Base-by-base conservation (phyloP, 2,888 invertebrate species). In the Ceraclea dissimilis region DNA sequence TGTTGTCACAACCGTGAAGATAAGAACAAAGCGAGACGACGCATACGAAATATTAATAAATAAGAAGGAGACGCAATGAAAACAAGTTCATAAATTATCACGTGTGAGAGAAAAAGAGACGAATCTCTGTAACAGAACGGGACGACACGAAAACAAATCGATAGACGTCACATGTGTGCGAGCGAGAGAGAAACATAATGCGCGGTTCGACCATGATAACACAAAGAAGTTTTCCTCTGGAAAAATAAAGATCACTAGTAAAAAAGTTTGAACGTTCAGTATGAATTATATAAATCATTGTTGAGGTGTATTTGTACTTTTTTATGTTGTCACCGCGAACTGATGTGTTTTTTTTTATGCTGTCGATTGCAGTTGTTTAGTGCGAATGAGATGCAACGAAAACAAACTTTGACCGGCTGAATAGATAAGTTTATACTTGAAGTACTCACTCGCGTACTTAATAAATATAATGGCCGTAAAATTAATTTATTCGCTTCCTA, bases 51-150 rank as follows among this genome's bases (percentile, higher is more conserved):
- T n/a, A n/a, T n/a, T n/a, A n/a, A n/a, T n/a, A n/a, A n/a, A n/a
- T n/a, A n/a, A 48, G 52, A 56, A 39, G 26, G 49, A 49, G 56
- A 56, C 31, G 20, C 18, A 33, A 49, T 13, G 26, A 58, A 58
- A 58, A 58, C 55, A 58, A 58, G 52, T 50, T 52, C 70, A 70
- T 70, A 70, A 34, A 33, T 54, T 48, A 48, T 48, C 48, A 34
- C 20, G 39, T 17, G 39, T n/a, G 17, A 19, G 49, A 43, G 8
- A 49, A 49, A 39, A 49, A 49, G 49, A 39, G 39, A 39, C 39
- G 13, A 16, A 4, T 4, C 13, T 13, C 4, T 16, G 5, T 16
- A 2, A n/a, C 13, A 53, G 52, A 56, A 48, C 22, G 49, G 43
- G 56, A 56, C 33, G 20, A 16, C 33, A 44, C 16, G 49, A 58